A percentile compares a stretch with the other conserved stretches of the same genome.
phyloP scores from a whole-genome alignment of 1,140 invertebrate genomes.

The Metopolophium dirhodum region DNA sequence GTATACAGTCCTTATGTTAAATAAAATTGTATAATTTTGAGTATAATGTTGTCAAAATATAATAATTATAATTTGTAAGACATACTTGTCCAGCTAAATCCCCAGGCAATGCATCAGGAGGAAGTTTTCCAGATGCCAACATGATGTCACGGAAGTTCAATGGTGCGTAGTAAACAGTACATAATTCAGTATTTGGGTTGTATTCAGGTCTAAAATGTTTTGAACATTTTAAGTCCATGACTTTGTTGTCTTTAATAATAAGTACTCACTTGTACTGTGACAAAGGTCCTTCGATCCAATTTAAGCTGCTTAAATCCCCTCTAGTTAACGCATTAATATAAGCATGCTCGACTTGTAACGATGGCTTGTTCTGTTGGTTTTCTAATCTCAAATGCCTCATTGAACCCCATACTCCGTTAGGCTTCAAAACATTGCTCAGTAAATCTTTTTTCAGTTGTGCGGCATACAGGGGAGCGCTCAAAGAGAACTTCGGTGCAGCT shows the following conservation, averaged over 20 bases:
- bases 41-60: too few relatives aligned
- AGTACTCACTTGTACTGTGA: constrained; percentile 67
- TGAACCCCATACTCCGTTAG: constrained; percentile 79
- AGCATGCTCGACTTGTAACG: constrained; percentile 78
- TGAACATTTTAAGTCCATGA: neutral
- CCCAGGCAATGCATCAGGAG: constrained; percentile 92
- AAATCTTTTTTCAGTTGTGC: constrained; percentile 78
- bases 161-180: constrained; percentile 89
- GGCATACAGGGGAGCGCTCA: constrained; percentile 68
- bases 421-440: constrained; percentile 81
- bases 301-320: constrained; percentile 91
- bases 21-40: too few relatives aligned
- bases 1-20: constrained; percentile 80
- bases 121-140: constrained; percentile 94
- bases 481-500: constrained; percentile 69
- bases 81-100: constrained; percentile 70
- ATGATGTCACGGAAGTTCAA: constrained; percentile 98
- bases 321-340: constrained; percentile 89
- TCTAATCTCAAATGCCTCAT: constrained; percentile 80
- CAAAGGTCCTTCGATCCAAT: constrained; percentile 90
- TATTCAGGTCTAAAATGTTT: constrained; percentile 62
- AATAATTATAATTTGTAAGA: neutral
- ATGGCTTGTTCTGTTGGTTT: constrained; percentile 67
- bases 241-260: neutral
- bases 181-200: constrained; percentile 70